Base-by-base conservation (phyloP, 2,113 vertebrate genomes). In the Ptilorrhoa leucosticta region DNA sequence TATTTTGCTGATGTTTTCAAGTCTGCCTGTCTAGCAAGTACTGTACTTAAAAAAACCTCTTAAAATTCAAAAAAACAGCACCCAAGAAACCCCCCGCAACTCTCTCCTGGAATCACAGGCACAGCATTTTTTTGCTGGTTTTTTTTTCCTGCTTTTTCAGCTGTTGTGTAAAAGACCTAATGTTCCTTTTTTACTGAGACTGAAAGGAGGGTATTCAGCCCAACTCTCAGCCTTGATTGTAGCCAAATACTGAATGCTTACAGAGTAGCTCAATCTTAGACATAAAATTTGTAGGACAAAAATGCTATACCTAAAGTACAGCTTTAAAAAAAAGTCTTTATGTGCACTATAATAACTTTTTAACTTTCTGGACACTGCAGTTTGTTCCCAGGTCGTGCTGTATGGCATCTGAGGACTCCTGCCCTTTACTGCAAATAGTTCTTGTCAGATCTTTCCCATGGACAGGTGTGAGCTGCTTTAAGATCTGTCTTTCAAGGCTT, bases 1-100 rank as follows among this genome's bases (percentile, higher is more conserved):
- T 91, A 24, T 91, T 95, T 77, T 91, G 78, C 84, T 94, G 82
- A 77, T 83, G 82, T 92, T 90, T 94, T 77, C 51, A 42, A 95
- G 51, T 71, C 68, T 92, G 35, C 58, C 58, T 83, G 72, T 93
- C 79, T 93, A 70, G 60, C 31, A 50, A 86, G 68, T 77, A 77
- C 71, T 84, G 39, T 68, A 75, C 21, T 85, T 85, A 31, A 47
- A 83, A 75, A 64, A 84, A 13, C 0, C 1, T 56, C 37, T 40
- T 30, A 70, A 91, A 83, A 70, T 45, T 30, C 13, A 4, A 15
- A 61, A 61, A 83, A 69, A 37, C n/a, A 68, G 7, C 17, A 51
- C 26, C 65, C 58, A 23, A n/a, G 86, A 57, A 60, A 2, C 13
- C 22, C 23, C 47, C 21, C 7, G 1, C 64, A 87, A 1, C 56